These are phyloP conservation scores for Brachionus rotundiformis DNA, from an alignment of 1,140 invertebrate genomes.

Conservation along the genomic window DNA sequence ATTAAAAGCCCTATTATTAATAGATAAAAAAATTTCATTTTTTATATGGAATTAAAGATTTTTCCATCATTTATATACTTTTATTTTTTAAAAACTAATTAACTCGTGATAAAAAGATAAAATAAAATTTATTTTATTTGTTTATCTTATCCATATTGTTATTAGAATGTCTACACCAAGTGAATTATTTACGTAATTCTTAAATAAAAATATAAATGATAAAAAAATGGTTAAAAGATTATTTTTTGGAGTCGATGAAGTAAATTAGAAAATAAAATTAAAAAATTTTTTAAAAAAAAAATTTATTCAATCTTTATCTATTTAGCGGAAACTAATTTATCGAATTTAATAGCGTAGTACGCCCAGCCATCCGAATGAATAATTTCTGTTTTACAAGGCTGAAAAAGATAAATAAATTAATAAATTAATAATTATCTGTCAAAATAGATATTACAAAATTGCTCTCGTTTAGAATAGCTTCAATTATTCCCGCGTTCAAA, in stretches of 20 bases:
- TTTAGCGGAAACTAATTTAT: slow-evolving; percentile 34
- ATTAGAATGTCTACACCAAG: background rate
- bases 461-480: slow-evolving; percentile 87
- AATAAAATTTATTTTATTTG: background rate
- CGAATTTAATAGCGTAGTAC: slow-evolving; percentile 43
- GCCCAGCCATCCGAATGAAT: slow-evolving; percentile 3
- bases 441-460: slow-evolving; percentile 80
- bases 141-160: background rate
- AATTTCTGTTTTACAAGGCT: slow-evolving; percentile 39
- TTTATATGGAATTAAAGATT: background rate
- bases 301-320: background rate
- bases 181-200: background rate
- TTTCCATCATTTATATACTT: background rate
- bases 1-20: background rate
- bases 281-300: background rate
- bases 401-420: background rate
- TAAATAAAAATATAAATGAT: too few species aligned
- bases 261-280: background rate
- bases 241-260: background rate
- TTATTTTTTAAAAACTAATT: background rate
- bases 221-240: background rate
- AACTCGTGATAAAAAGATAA: background rate
- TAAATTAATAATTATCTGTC: background rate
- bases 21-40: background rate
- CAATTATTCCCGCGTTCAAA: slow-evolving; percentile 94